A percentile compares a stretch with the other conserved stretches of the same genome.
Evolutionary conservation across 1,140 invertebrate genomes (phyloP).

Genomic region (Hetaerina americana): DNA sequence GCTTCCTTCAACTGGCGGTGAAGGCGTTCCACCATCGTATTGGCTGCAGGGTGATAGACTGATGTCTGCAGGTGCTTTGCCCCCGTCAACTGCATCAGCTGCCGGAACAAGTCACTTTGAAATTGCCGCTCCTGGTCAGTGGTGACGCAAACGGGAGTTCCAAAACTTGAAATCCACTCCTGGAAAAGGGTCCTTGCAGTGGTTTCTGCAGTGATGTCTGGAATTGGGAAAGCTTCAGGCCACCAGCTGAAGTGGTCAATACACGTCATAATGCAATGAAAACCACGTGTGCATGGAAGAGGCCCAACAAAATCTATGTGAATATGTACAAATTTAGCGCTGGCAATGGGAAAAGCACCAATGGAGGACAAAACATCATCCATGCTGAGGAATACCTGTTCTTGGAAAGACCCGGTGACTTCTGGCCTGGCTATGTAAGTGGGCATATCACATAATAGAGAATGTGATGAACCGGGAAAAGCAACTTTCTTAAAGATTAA

Average conservation of each 20-base stretch:
- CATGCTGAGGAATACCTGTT: conserved; percentile 13
- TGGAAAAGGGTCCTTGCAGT: conserved; percentile 22
- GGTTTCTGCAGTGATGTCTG: conserved; percentile 25
- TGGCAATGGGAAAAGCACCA: background rate
- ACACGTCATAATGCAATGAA: conserved; percentile 27
- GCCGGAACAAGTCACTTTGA: conserved; percentile 26
- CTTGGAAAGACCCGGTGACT: conserved; percentile 8
- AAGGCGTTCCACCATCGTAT: conserved; percentile 5
- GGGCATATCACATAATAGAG: background rate
- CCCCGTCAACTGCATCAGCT: conserved; percentile 15
- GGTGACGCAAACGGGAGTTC: conserved; percentile 20
- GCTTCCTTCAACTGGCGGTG: background rate
- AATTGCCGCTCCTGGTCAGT: too few species aligned
- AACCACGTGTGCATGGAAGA: conserved; percentile 23
- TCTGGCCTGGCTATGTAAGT: conserved; percentile 15
- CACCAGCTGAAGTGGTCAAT: conserved; percentile 32
- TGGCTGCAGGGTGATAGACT: conserved; percentile 11
- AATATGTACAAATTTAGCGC: conserved; percentile 18
- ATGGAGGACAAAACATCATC: conserved; percentile 10
- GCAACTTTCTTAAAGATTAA: background rate
- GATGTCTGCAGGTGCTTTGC: conserved; percentile 4
- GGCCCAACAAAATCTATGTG: conserved; percentile 30
- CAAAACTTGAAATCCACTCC: conserved; percentile 26
- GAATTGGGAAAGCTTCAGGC: conserved; percentile 27
- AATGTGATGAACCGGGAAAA: background rate